Conservation (phyloP, 2,888 invertebrate species). For the Andricus curvator region DNA sequence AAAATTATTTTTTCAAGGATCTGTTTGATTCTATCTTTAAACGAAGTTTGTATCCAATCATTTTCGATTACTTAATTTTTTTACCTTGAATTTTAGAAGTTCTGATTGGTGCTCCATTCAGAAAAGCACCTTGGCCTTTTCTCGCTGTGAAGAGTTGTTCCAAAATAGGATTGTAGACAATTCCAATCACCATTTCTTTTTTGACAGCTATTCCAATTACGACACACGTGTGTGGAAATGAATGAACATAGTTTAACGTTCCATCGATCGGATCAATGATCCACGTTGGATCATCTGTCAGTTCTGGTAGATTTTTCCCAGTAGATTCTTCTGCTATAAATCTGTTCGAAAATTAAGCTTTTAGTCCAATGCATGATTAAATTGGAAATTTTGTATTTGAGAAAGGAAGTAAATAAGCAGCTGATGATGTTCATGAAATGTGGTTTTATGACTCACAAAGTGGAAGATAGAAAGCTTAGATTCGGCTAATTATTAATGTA, state of each 20-base stretch:
- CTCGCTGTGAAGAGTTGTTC: constrained; percentile 87
- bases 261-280: constrained; percentile 94
- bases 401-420: not conserved
- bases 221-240: constrained; percentile 85
- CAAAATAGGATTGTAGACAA: constrained; percentile 88
- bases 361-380: not conserved
- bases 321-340: constrained; percentile 91
- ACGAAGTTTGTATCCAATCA: not conserved
- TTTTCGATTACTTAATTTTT: not conserved
- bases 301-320: constrained; percentile 80
- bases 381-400: not conserved
- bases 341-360: constrained; percentile 74
- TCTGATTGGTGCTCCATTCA: constrained; percentile 84
- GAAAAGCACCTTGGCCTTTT: constrained; percentile 87
- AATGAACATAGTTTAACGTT: constrained; percentile 91
- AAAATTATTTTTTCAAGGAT: too few species aligned
- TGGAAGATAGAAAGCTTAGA: not conserved
- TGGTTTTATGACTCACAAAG: not conserved
- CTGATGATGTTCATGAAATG: not conserved
- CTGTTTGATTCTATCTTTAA: not conserved
- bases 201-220: constrained; percentile 84
- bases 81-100: constrained; percentile 81
- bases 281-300: constrained; percentile 91
- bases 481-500: not conserved
- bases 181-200: constrained; percentile 84